These are phyloP conservation scores for Burhinus bistriatus DNA, from an alignment of 2,113 vertebrate species.

Conservation along the genomic window DNA sequence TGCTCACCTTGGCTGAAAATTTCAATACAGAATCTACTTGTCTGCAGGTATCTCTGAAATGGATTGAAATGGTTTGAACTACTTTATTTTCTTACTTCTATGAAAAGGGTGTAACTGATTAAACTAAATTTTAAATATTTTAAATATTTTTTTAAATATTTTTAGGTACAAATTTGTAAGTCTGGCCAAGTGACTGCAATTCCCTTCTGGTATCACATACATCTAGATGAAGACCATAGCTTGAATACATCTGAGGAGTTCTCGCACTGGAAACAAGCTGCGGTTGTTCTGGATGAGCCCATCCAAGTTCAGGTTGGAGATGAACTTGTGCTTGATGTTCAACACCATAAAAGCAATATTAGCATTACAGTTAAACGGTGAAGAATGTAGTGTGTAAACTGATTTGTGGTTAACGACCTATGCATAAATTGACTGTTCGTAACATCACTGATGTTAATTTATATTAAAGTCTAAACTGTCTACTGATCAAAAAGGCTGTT, in stretches of 20 bases:
- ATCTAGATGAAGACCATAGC: conserved; percentile 82
- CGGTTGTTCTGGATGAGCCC: conserved; percentile 86
- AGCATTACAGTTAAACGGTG: conserved; percentile 80
- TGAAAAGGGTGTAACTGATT: neutral
- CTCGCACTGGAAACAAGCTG: conserved; percentile 97
- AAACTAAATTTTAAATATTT: neutral
- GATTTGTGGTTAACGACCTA: neutral
- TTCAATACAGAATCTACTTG: neutral
- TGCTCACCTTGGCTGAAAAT: neutral
- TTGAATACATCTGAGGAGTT: conserved; percentile 83
- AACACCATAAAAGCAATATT: conserved; percentile 90
- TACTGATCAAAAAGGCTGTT: neutral
- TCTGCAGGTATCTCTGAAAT: neutral
- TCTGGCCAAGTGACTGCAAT: conserved; percentile 88
- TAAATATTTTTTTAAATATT: neutral
- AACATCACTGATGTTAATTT: neutral
- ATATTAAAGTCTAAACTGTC: conserved; percentile 24
- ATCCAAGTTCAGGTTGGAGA: conserved; percentile 81
- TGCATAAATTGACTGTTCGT: neutral
- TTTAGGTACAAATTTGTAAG: conserved; percentile 80
- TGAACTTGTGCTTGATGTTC: conserved; percentile 80
- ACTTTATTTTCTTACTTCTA: neutral
- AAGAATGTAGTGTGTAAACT: neutral
- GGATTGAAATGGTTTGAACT: neutral
- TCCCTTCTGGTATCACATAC: conserved; percentile 94